Evolutionary conservation across 2,797 vertebrate genomes (phyloP).

Genomic region (Hydrolagus colliei): DNA sequence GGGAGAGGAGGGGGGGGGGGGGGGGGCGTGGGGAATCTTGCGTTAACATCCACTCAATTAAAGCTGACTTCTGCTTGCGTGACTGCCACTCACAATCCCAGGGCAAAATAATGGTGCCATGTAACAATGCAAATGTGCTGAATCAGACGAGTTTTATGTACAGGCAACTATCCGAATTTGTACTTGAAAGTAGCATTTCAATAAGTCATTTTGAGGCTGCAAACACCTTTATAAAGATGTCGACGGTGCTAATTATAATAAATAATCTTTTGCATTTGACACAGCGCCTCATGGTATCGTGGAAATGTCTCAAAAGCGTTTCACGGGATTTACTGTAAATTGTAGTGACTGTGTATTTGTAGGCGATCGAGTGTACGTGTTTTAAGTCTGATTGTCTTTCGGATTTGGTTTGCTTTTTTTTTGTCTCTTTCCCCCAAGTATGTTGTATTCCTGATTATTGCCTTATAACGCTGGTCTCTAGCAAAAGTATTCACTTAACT

Average conservation of each 20-base stretch:
- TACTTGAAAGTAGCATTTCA: conserved; percentile 31
- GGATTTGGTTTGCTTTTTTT: conserved; percentile 23
- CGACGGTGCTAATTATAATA: conserved; percentile 4
- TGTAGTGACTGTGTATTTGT: too few relatives aligned
- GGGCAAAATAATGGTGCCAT: conserved; percentile 13
- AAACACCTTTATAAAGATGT: conserved; percentile 4
- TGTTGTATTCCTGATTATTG: conserved; percentile 8
- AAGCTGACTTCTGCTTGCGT: too few relatives aligned
- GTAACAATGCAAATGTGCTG: not conserved
- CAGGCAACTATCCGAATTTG: conserved; percentile 19
- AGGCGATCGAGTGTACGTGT: not conserved
- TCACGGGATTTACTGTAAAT: too few relatives aligned
- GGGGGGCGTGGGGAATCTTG: not conserved
- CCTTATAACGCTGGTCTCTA: conserved; percentile 19
- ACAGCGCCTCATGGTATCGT: too few relatives aligned
- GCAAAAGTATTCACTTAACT: conserved; percentile 30
- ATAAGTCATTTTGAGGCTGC: not conserved
- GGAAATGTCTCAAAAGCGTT: too few relatives aligned
- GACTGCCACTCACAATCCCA: conserved; percentile 6
- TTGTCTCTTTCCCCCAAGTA: not conserved
- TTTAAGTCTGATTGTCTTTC: not conserved
- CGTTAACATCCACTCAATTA: conserved; percentile 10
- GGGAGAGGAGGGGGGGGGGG: not conserved
- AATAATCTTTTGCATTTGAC: too few relatives aligned
- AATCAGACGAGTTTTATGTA: conserved; percentile 7